phyloP scores from a whole-genome alignment of 1,140 invertebrate genomes.

The Ylistrum balloti region DNA sequence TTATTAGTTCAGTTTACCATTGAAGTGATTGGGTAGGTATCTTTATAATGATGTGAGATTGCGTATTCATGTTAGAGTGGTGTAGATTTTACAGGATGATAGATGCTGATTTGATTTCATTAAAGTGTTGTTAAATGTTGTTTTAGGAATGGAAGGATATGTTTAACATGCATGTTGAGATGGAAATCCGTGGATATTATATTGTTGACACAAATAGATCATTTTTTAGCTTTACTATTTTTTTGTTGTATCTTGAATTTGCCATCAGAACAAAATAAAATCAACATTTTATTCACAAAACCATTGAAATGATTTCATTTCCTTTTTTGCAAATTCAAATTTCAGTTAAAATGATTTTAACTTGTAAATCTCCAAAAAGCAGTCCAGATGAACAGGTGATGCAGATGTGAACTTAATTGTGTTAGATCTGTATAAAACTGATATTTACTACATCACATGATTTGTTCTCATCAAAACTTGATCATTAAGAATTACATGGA shows the following conservation, averaged over 20 bases:
- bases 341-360: no score
- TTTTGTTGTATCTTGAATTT: neutral
- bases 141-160: neutral
- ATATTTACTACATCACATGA: neutral
- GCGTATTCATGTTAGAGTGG: neutral
- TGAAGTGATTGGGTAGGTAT: no score
- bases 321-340: no score
- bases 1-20: no score
- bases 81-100: neutral
- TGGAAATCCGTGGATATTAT: constrained; percentile 31
- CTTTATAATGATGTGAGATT: no score
- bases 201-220: neutral
- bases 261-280: neutral
- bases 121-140: neutral
- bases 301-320: neutral
- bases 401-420: no score
- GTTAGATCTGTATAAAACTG: no score
- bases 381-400: no score
- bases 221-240: neutral
- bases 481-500: no score
- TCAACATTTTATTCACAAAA: no score
- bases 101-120: neutral
- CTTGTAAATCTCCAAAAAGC: no score
- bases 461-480: neutral
- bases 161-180: neutral